Conservation (phyloP, 2,797 vertebrate species). For the Sebastolobus altivelis region DNA sequence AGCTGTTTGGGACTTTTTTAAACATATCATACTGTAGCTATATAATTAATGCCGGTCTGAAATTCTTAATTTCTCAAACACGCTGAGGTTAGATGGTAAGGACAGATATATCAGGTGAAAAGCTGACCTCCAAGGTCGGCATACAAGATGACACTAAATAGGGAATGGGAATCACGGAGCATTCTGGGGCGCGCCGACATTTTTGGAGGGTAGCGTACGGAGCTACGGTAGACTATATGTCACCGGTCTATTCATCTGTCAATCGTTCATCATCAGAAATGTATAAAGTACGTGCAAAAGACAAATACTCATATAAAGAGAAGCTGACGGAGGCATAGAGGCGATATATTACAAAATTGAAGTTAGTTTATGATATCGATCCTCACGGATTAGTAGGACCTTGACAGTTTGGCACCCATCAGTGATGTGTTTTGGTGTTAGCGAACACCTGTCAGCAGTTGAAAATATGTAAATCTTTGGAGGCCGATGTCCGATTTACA, state of each 20-base stretch:
- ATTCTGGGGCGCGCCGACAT: background rate
- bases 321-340: too few species aligned
- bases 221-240: too few species aligned
- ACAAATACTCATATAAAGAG: background rate
- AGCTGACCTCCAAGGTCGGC: slow-evolving; percentile 18
- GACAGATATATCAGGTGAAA: slow-evolving; percentile 47
- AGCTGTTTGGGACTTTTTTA: slow-evolving; percentile 27
- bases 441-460: too few species aligned
- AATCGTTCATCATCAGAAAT: background rate
- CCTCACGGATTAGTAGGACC: too few species aligned
- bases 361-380: too few species aligned
- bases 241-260: background rate
- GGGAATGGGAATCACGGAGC: background rate
- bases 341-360: too few species aligned
- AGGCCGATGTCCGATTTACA: background rate
- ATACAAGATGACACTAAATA: slow-evolving; percentile 17
- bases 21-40: slow-evolving; percentile 8
- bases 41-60: slow-evolving; percentile 2
- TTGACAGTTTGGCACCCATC: too few species aligned
- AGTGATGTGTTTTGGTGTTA: too few species aligned
- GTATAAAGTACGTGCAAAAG: background rate
- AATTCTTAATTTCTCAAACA: slow-evolving; percentile 24
- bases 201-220: background rate
- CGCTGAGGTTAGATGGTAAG: slow-evolving; percentile 14
- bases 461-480: background rate